These are phyloP conservation scores for Colaptes auratus DNA, from an alignment of 2,113 vertebrate species.

Conservation along the genomic window DNA sequence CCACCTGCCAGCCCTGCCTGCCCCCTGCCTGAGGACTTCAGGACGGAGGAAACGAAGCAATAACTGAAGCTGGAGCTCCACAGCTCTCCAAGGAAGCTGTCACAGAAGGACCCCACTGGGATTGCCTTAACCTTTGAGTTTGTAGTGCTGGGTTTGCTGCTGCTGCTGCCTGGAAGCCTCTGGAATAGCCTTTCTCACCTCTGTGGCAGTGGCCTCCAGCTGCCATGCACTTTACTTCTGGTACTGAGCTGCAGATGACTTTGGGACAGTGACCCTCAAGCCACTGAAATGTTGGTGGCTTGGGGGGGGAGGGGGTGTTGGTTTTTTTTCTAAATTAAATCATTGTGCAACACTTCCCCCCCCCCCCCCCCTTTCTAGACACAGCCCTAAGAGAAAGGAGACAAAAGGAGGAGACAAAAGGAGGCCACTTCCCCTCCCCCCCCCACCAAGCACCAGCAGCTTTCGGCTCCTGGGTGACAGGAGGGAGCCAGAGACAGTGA, in stretches of 20 bases:
- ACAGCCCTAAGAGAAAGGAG: background rate
- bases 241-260: constrained; percentile 55
- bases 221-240: constrained; percentile 77
- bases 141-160: background rate
- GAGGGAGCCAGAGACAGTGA: background rate
- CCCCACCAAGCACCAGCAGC: rapidly evolving
- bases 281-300: background rate
- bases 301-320: too few species aligned
- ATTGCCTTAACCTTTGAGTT: constrained; percentile 61
- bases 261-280: constrained; percentile 35
- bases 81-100: constrained; percentile 6
- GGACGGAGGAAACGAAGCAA: constrained; percentile 72
- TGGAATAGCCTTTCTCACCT: constrained; percentile 19
- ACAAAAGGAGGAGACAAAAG: background rate
- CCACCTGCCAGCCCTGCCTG: constrained; percentile 59
- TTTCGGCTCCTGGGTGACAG: background rate
- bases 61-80: constrained; percentile 49
- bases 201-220: constrained; percentile 21
- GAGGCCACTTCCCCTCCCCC: background rate
- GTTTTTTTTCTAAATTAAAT: background rate
- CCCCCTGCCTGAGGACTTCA: constrained; percentile 37
- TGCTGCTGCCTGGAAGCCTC: constrained; percentile 1
- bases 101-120: background rate
- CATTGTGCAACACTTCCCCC: background rate
- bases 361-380: background rate